Percentiles rank a stretch among this genome's conserved stretches.
Conservation (phyloP, 2,113 vertebrate species). For the Crotophaga sulcirostris region DNA sequence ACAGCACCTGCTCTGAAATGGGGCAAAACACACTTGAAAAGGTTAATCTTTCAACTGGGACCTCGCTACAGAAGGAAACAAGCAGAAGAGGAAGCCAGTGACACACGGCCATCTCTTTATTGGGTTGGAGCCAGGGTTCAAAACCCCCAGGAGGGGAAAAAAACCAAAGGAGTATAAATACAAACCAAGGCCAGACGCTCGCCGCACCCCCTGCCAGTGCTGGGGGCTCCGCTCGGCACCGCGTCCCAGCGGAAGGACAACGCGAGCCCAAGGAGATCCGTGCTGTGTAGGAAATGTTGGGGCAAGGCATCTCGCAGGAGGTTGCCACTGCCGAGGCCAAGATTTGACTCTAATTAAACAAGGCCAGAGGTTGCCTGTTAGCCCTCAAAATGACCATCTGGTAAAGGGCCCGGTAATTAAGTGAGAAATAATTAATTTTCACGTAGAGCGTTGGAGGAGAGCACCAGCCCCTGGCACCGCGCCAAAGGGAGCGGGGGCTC, state of each 20-base stretch:
- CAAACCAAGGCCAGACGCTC: rapidly evolving
- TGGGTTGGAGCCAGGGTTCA: background rate
- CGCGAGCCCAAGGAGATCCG: background rate
- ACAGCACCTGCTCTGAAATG: rapidly evolving
- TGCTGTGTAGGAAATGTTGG: background rate
- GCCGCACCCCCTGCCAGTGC: background rate
- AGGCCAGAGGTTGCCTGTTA: background rate
- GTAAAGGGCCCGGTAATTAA: background rate
- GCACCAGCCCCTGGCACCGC: background rate
- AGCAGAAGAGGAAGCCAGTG: background rate
- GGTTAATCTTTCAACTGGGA: background rate
- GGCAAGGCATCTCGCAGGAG: background rate
- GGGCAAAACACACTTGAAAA: rapidly evolving
- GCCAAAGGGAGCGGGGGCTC: background rate
- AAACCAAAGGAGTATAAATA: slow-evolving; percentile 22
- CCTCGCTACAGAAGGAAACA: rapidly evolving
- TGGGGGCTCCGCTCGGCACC: rapidly evolving
- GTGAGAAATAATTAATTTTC: background rate
- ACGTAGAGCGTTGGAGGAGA: background rate
- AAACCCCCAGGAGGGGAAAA: background rate
- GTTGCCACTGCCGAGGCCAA: background rate
- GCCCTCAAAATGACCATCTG: background rate
- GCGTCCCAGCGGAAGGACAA: background rate
- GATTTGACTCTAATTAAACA: background rate
- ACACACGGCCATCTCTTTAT: slow-evolving; percentile 6